These are phyloP conservation scores for Eremobia ochroleuca DNA, from an alignment of 2,888 invertebrate species.

Conservation along the genomic window DNA sequence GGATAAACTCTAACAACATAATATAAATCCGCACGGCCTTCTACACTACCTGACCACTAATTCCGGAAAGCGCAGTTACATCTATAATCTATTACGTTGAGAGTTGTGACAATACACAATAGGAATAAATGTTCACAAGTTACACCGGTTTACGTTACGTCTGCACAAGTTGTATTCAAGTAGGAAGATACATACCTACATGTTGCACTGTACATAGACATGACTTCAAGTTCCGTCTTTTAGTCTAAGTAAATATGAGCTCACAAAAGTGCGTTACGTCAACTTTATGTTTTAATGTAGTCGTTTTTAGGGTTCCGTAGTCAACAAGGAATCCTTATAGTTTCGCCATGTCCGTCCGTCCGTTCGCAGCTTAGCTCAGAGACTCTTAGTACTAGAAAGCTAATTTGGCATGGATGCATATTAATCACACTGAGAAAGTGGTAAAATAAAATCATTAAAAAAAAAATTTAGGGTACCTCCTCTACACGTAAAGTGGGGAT, in stretches of 20 bases:
- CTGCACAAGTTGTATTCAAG: slow-evolving; percentile 38
- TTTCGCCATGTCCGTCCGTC: too few relatives aligned
- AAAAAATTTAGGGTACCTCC: too few relatives aligned
- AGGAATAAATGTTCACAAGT: slow-evolving; percentile 49
- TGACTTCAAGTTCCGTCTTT: slow-evolving; percentile 46
- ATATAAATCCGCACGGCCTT: slow-evolving; percentile 47
- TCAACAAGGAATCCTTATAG: too few relatives aligned
- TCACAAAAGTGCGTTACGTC: slow-evolving; percentile 11
- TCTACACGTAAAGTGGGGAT: too few relatives aligned
- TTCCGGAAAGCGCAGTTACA: slow-evolving; percentile 61
- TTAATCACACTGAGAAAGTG: too few relatives aligned
- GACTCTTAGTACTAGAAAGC: too few relatives aligned
- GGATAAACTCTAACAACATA: slow-evolving; percentile 8
- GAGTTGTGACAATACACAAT: slow-evolving; percentile 51
- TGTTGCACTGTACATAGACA: slow-evolving; percentile 41
- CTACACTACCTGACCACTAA: slow-evolving; percentile 55
- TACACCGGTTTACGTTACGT: slow-evolving; percentile 53
- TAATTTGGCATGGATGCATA: too few relatives aligned
- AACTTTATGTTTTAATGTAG: neutral
- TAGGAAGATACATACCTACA: slow-evolving; percentile 25
- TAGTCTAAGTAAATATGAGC: slow-evolving; percentile 13
- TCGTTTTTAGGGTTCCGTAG: too few relatives aligned
- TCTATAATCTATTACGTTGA: slow-evolving; percentile 45
- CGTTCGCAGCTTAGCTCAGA: too few relatives aligned
- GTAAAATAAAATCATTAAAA: too few relatives aligned